These are phyloP conservation scores for Drosophila kambysellisi DNA, from an alignment of 2,888 invertebrate genomes.

Conservation along the genomic window DNA sequence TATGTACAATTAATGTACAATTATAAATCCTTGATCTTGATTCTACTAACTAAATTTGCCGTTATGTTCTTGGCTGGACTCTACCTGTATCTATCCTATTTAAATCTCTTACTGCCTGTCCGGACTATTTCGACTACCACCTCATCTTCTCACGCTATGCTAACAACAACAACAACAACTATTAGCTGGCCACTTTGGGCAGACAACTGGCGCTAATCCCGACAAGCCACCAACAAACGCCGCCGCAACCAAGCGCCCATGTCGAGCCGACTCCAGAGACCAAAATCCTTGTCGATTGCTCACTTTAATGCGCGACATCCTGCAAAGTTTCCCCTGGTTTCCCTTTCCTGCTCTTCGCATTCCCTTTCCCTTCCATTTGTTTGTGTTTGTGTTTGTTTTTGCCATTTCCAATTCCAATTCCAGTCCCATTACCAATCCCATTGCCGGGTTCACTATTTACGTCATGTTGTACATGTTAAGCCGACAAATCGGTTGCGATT, in stretches of 20 bases:
- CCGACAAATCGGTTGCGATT: conserved; percentile 85
- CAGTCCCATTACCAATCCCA: conserved; percentile 11
- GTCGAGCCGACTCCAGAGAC: conserved; percentile 39
- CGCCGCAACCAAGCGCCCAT: conserved; percentile 7
- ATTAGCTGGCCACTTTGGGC: conserved; percentile 73
- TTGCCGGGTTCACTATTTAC: conserved; percentile 63
- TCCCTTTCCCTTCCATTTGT: background rate
- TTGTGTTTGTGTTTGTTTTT: background rate
- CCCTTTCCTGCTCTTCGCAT: background rate
- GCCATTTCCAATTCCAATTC: background rate
- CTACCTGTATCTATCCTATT: background rate
- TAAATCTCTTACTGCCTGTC: background rate
- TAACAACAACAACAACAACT: conserved; percentile 41
- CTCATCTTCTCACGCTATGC: conserved; percentile 64
- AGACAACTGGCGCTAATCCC: conserved; percentile 71
- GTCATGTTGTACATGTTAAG: conserved; percentile 83
- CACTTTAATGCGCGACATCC: conserved; percentile 72
- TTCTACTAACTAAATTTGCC: background rate
- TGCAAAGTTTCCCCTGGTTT: conserved; percentile 35
- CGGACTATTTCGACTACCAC: background rate
- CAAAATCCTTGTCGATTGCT: conserved; percentile 76
- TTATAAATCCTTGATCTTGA: too few relatives aligned
- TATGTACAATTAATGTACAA: too few relatives aligned
- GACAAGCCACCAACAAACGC: conserved; percentile 46
- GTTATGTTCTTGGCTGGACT: background rate